phyloP scores from a whole-genome alignment of 2,888 invertebrate species.

The Drosophila nigricruria region DNA sequence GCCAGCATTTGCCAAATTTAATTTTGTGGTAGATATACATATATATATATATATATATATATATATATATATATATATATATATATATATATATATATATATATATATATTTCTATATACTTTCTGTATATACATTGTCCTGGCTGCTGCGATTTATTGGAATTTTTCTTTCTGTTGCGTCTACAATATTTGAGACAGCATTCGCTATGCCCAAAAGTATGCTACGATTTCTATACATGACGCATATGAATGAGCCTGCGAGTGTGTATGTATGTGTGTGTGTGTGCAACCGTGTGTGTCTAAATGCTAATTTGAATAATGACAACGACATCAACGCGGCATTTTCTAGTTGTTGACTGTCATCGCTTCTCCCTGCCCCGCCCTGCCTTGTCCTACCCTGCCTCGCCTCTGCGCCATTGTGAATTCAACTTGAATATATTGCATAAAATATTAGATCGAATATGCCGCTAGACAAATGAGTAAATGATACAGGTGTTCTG shows the following conservation, averaged over 20 bases:
- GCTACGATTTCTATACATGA: slow-evolving; percentile 50
- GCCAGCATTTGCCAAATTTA: slow-evolving; percentile 25
- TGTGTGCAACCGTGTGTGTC: slow-evolving; percentile 61
- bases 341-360: slow-evolving; percentile 72
- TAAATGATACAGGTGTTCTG: slow-evolving; percentile 24
- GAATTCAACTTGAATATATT: slow-evolving; percentile 50
- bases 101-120: neutral
- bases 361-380: slow-evolving; percentile 49
- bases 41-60: too few species aligned
- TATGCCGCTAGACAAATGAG: slow-evolving; percentile 32
- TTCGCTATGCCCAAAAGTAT: slow-evolving; percentile 52
- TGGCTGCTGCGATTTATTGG: slow-evolving; percentile 69
- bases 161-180: slow-evolving; percentile 37
- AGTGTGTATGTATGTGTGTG: slow-evolving; percentile 24
- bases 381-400: slow-evolving; percentile 61
- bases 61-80: neutral
- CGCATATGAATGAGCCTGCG: slow-evolving; percentile 54
- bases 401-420: slow-evolving; percentile 67
- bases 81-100: too few species aligned
- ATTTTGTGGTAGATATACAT: slow-evolving; percentile 24
- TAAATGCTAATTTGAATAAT: slow-evolving; percentile 80
- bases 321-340: slow-evolving; percentile 76
- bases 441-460: slow-evolving; percentile 32
- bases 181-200: slow-evolving; percentile 37
- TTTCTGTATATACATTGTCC: slow-evolving; percentile 4